Percentiles rank a stretch among this genome's conserved stretches.
Evolutionary conservation across 2,797 vertebrate genomes (phyloP).

Genomic region (Crocidura indochinensis): DNA sequence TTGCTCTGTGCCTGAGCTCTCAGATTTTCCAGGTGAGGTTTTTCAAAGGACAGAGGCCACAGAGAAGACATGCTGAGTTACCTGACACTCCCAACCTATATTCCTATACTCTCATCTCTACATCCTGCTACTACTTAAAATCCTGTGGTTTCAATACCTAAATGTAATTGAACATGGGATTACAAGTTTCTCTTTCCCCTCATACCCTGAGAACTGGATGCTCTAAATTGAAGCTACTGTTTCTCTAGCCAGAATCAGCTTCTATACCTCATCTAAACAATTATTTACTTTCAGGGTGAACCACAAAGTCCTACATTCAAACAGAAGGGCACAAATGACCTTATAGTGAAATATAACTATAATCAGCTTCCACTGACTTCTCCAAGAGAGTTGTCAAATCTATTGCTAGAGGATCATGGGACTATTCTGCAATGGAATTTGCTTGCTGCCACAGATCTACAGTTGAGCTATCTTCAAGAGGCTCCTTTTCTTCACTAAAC

Average conservation of each 20-base stretch:
- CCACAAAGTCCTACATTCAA: background rate
- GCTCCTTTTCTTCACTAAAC: background rate
- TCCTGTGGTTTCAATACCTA: background rate
- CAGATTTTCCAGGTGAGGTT: slow-evolving; percentile 36
- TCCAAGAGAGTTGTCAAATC: background rate
- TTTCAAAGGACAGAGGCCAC: slow-evolving; percentile 9
- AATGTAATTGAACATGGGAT: background rate
- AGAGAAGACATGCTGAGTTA: background rate
- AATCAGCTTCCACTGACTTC: background rate
- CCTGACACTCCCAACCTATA: background rate
- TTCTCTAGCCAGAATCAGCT: slow-evolving; percentile 15
- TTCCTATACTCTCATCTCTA: background rate
- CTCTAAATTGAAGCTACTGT: background rate
- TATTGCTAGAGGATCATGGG: background rate
- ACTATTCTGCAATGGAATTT: background rate
- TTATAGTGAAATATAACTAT: background rate
- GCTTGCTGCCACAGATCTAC: background rate
- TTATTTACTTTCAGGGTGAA: background rate
- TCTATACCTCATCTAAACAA: background rate
- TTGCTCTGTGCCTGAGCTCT: background rate
- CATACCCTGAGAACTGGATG: background rate
- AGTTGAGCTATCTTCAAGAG: background rate
- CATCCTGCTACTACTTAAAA: background rate
- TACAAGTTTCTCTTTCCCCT: background rate
- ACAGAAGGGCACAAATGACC: background rate